These are phyloP conservation scores for Rhopalosiphum padi DNA, from an alignment of 1,140 invertebrate genomes.

Conservation along the genomic window DNA sequence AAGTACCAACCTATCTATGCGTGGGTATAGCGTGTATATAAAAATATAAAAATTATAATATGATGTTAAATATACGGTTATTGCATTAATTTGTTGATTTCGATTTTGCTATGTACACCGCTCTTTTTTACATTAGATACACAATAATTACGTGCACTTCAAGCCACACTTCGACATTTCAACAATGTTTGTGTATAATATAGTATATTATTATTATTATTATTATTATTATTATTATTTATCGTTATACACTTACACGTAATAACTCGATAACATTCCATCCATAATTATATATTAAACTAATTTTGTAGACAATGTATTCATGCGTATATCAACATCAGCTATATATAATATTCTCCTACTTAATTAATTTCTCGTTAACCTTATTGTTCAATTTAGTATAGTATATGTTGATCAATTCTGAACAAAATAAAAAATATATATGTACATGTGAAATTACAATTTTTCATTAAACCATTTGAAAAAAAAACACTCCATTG, in stretches of 20 bases:
- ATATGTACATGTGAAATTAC: background rate
- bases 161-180: background rate
- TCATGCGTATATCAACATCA: background rate
- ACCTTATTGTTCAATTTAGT: background rate
- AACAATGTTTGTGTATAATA: background rate
- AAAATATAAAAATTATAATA: no score
- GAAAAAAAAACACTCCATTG: background rate
- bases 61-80: no score
- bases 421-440: background rate
- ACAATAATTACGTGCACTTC: no score
- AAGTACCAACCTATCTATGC: no score
- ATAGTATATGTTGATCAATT: background rate
- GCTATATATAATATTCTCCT: background rate
- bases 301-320: background rate
- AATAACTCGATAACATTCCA: slow-evolving; percentile 3
- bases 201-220: background rate
- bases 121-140: background rate
- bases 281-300: background rate
- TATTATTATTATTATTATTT: background rate
- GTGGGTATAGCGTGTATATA: no score
- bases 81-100: no score
- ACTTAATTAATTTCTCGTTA: background rate
- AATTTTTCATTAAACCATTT: background rate
- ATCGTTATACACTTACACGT: background rate
- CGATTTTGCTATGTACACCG: no score